Conservation (phyloP, 2,888 invertebrate species). For the Rhagonycha fulva region DNA sequence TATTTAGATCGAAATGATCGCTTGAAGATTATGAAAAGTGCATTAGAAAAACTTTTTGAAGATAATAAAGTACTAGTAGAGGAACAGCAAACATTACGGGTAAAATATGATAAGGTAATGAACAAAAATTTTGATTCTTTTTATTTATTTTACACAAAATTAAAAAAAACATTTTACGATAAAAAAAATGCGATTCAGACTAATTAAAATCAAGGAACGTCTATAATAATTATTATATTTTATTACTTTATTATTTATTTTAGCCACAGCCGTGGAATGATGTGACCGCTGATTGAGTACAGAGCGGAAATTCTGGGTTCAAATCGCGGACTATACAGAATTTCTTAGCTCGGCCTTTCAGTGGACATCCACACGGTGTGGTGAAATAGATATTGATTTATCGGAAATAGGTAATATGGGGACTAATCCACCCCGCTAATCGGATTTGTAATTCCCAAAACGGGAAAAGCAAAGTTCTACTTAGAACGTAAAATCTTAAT, state of each 20-base stretch:
- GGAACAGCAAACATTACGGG: conserved; percentile 77
- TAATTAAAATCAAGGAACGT: not conserved
- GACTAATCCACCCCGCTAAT: too few relatives aligned
- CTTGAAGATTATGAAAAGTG: conserved; percentile 76
- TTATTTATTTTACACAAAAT: not conserved
- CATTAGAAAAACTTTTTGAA: conserved; percentile 73
- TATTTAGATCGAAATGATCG: conserved; percentile 87
- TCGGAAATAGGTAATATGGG: too few relatives aligned
- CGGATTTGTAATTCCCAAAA: too few relatives aligned
- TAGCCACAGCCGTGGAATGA: too few relatives aligned
- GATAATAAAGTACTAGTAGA: conserved; percentile 74
- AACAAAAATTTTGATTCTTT: not conserved
- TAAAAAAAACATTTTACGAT: not conserved
- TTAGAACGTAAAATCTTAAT: too few relatives aligned
- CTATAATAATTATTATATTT: not conserved
- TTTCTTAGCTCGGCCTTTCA: too few relatives aligned
- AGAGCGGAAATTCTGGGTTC: too few relatives aligned
- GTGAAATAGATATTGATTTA: too few relatives aligned
- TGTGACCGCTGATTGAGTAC: too few relatives aligned
- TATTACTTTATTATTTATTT: not conserved
- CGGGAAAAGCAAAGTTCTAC: too few relatives aligned
- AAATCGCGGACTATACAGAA: too few relatives aligned
- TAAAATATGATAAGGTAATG: conserved; percentile 77
- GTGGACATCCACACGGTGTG: too few relatives aligned
- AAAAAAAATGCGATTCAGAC: not conserved